Evolutionary conservation across 1,140 invertebrate genomes (phyloP), one percentile per base, ranked within the genome.

Genomic region (Apis laboriosa): DNA sequence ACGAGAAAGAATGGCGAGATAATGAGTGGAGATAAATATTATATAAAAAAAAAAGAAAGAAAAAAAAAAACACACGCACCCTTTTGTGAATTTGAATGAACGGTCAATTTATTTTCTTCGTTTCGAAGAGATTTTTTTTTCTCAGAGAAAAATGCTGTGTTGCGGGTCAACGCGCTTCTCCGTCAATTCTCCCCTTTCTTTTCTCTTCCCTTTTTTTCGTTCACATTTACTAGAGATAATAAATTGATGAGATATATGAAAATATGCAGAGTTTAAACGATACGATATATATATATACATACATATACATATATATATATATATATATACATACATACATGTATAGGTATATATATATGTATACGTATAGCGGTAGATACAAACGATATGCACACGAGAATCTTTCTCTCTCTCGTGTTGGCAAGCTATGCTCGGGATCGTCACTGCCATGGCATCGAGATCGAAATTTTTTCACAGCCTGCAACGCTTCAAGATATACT

Each of bases 401-500:
- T 34, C 2, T 34, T 34, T 34, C 34, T 34, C 34, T 67, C 55
- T 68, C 68, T 86, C 64, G 55, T 81, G 79, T 88, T 78, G 74
- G 70, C 61, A 73, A 64, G 49, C 61, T 85, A 78, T 83, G 70
- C 77, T 88, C 74, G 85, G 84, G 72, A 88, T 89, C 84, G 67
- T 84, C 88, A 89, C 88, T 89, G 88, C 88, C 88, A 89, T 88
- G 74, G 79, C 76, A 82, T 88, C 82, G 78, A 84, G 71, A 68
- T 86, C 11, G 79, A 89, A 86, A 86, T 86, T 84, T 78, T 61
- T 60, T 83, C 53, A 19, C 61, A 8, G 17, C 12, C 58, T 60
- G 66, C 24, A 34, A 21, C 43, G 24, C n/a, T 24, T 21, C 1
- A 19, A n/a, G 43, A 74, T 61, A n/a, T 58, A n/a, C 53, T 43